Conservation (phyloP, 2,113 vertebrate genomes). For the Tyto alba region DNA sequence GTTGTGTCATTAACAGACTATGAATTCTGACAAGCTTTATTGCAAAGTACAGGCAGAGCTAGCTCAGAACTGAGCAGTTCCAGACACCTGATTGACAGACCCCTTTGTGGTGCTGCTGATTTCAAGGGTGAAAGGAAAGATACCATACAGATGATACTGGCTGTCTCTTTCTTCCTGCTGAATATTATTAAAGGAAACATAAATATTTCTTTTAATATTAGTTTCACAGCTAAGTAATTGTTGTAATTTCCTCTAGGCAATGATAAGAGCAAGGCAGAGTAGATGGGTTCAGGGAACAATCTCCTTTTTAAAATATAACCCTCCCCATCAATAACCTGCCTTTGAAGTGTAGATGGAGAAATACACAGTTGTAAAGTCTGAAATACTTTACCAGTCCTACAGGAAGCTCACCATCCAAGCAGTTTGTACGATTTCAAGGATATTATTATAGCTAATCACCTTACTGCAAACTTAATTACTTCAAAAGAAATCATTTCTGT, state of each 20-base stretch:
- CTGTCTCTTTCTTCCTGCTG: not conserved
- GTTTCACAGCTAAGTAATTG: not conserved
- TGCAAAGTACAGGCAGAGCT: not conserved
- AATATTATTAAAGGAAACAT: not conserved
- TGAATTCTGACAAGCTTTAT: not conserved
- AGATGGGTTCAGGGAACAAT: not conserved
- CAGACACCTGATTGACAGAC: not conserved
- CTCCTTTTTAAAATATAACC: not conserved
- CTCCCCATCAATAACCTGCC: not conserved
- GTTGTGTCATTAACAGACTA: not conserved
- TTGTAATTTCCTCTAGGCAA: slow-evolving; percentile 14
- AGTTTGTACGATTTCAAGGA: not conserved
- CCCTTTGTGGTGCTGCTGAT: not conserved
- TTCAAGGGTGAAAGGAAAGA: not conserved
- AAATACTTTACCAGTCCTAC: not conserved
- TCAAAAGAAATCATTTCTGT: not conserved
- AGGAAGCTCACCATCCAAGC: not conserved
- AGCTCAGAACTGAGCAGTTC: not conserved
- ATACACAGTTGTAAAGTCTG: not conserved
- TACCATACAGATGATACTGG: accelerated
- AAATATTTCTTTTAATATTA: slow-evolving; percentile 26
- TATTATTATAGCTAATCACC: not conserved
- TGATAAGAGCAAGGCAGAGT: not conserved
- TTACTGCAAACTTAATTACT: not conserved
- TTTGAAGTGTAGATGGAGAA: not conserved